These are phyloP conservation scores for Agrotis exclamationis DNA, from an alignment of 2,888 invertebrate species.

Conservation along the genomic window DNA sequence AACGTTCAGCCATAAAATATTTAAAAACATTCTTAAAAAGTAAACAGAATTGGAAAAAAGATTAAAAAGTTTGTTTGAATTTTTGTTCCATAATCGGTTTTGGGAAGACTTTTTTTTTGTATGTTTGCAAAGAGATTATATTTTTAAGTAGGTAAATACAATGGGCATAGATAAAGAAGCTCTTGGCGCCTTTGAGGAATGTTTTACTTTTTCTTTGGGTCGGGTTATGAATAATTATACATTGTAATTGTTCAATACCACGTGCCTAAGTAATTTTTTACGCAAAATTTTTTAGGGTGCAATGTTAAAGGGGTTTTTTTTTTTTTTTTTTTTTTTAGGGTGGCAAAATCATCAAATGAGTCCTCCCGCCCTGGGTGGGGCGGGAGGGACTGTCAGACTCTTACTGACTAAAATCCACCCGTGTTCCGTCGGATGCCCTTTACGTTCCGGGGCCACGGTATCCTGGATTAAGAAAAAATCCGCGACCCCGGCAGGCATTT, in stretches of 20 bases:
- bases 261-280: neutral
- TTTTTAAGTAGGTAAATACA: conserved; percentile 35
- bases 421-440: too few species aligned
- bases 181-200: conserved; percentile 57
- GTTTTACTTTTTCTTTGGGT: conserved; percentile 10
- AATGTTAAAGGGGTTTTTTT: neutral
- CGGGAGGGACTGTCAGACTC: too few species aligned
- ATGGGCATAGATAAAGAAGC: conserved; percentile 33
- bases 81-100: conserved; percentile 41
- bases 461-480: too few species aligned
- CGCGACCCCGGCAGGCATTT: too few species aligned
- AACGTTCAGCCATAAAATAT: conserved; percentile 47
- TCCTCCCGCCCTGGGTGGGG: too few species aligned
- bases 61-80: conserved; percentile 7
- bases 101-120: conserved; percentile 42
- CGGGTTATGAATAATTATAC: conserved; percentile 11
- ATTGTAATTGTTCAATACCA: conserved; percentile 17
- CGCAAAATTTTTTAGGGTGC: conserved; percentile 7
- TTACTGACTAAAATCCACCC: too few species aligned
- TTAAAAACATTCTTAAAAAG: conserved; percentile 51
- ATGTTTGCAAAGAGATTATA: conserved; percentile 59
- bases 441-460: too few species aligned
- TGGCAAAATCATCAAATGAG: too few species aligned
- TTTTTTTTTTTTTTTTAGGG: too few species aligned
- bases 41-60: conserved; percentile 15